A percentile compares a stretch with the other conserved stretches of the same genome.
Evolutionary conservation across 2,888 invertebrate genomes (phyloP).

Genomic region (Norana najaformis): DNA sequence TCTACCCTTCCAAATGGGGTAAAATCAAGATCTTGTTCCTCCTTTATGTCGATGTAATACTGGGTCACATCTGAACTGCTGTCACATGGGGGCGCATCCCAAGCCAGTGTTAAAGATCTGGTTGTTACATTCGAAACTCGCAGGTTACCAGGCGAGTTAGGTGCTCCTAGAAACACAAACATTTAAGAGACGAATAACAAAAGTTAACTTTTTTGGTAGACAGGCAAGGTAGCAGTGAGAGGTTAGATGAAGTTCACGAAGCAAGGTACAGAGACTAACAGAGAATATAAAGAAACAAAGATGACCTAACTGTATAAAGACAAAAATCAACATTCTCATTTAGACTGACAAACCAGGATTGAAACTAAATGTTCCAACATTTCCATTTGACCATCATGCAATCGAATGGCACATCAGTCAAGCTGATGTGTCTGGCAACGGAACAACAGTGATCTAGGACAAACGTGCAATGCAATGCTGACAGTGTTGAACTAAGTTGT

Average conservation of each 20-base stretch:
- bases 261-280: not conserved
- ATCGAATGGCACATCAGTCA: not conserved
- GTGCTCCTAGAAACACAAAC: not conserved
- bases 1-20: slow-evolving; percentile 30
- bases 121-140: slow-evolving; percentile 28
- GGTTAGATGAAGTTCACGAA: not conserved
- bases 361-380: not conserved
- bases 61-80: slow-evolving; percentile 27
- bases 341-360: no score
- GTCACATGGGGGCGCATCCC: slow-evolving; percentile 28
- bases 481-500: no score
- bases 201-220: not conserved
- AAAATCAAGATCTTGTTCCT: slow-evolving; percentile 30
- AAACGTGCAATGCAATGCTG: no score
- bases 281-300: no score
- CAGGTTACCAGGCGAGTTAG: slow-evolving; percentile 31
- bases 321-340: no score
- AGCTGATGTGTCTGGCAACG: no score
- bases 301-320: no score
- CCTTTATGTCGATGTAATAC: slow-evolving; percentile 36
- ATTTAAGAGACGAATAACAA: not conserved
- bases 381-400: not conserved
- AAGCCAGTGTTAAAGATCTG: slow-evolving; percentile 31
- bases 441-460: no score
- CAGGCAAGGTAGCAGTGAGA: not conserved